Evolutionary conservation across 2,113 vertebrate species (phyloP).

Genomic region (Sebastes fasciatus): DNA sequence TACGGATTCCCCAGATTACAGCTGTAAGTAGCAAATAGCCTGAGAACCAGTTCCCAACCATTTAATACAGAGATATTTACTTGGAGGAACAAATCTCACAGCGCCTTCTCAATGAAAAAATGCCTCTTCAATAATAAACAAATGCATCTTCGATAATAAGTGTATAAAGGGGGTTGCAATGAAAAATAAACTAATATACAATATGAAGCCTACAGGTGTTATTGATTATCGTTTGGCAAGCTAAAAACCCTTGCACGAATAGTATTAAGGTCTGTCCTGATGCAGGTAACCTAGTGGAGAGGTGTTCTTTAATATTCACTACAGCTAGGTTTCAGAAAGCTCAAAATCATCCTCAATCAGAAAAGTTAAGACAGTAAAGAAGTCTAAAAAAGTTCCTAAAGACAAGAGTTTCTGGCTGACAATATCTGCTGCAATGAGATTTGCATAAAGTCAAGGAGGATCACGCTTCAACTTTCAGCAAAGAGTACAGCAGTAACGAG

Average conservation of each 20-base stretch:
- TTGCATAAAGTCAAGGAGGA: background rate
- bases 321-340: background rate
- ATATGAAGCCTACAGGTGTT: background rate
- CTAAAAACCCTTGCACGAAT: background rate
- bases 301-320: background rate
- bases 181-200: background rate
- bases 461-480: too few relatives aligned
- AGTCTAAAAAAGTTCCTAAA: background rate
- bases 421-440: background rate
- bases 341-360: background rate
- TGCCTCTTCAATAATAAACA: too few relatives aligned
- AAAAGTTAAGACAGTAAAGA: background rate
- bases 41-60: background rate
- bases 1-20: background rate
- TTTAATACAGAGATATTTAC: background rate
- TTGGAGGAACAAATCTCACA: background rate
- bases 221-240: background rate
- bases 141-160: background rate
- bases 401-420: background rate
- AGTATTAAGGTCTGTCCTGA: background rate
- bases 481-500: too few relatives aligned
- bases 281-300: background rate
- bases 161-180: background rate
- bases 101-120: background rate
- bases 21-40: background rate